Percentiles rank a stretch among this genome's conserved stretches.
Conservation (phyloP, 2,888 invertebrate genomes). For the Tipula confusa region DNA sequence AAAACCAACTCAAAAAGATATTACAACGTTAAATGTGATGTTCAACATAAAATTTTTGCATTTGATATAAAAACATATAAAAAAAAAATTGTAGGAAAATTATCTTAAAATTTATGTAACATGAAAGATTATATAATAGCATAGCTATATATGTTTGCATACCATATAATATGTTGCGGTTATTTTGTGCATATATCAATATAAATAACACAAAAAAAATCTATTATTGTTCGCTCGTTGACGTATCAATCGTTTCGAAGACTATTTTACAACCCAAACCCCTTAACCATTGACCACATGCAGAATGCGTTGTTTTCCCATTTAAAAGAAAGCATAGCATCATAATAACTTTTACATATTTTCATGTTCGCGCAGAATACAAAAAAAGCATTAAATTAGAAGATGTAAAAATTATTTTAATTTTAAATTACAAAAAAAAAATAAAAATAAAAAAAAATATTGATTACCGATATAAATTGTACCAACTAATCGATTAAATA, state of each 20-base stretch:
- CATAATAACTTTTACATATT: neutral
- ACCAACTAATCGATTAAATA: conserved; percentile 25
- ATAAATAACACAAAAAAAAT: neutral
- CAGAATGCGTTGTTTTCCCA: neutral
- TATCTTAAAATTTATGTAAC: conserved; percentile 3
- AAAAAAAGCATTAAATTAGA: conserved; percentile 8
- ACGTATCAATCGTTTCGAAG: conserved; percentile 8
- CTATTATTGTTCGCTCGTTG: neutral
- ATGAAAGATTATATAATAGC: neutral
- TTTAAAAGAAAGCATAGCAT: neutral
- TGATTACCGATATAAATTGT: conserved; percentile 12
- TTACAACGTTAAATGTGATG: conserved; percentile 20
- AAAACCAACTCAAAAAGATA: neutral
- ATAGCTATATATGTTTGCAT: too few relatives aligned
- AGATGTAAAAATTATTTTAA: neutral
- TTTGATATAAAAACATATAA: neutral
- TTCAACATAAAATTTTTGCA: neutral
- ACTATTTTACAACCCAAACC: neutral
- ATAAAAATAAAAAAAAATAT: too few relatives aligned
- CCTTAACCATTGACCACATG: neutral
- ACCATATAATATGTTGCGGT: too few relatives aligned
- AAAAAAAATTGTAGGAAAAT: neutral
- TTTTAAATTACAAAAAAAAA: neutral
- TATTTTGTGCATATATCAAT: neutral
- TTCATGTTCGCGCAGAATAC: neutral